Percentiles rank a stretch among this genome's conserved stretches.
Conservation (phyloP, 2,888 invertebrate species). For the Pelosia muscerda region DNA sequence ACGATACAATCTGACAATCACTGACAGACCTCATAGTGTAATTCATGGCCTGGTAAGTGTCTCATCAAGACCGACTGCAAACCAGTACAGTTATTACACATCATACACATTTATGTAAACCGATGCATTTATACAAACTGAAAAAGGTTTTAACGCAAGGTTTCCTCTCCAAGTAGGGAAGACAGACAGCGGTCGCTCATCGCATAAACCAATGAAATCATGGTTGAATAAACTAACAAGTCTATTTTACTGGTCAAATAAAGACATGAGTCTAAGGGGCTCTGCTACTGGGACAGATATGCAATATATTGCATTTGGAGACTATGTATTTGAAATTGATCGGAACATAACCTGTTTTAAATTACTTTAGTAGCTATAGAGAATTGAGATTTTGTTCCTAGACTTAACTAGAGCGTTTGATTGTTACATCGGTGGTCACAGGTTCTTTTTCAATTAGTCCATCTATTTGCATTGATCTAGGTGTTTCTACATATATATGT, state of each 20-base stretch:
- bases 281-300: conserved; percentile 36
- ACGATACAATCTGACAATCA: too few relatives aligned
- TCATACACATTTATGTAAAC: too few relatives aligned
- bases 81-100: too few relatives aligned
- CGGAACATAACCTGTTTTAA: conserved; percentile 30
- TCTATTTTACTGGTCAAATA: not conserved
- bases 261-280: conserved; percentile 26
- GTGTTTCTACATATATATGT: not conserved
- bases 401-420: not conserved
- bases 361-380: not conserved
- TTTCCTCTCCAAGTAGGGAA: too few relatives aligned
- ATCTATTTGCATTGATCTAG: too few relatives aligned
- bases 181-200: too few relatives aligned
- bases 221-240: not conserved
- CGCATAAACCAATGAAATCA: not conserved
- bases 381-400: not conserved
- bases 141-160: too few relatives aligned
- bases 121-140: too few relatives aligned
- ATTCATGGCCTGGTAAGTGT: too few relatives aligned
- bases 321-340: conserved; percentile 39
- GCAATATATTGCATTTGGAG: conserved; percentile 58
- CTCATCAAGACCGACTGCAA: too few relatives aligned
- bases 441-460: not conserved
- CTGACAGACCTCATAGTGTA: too few relatives aligned
- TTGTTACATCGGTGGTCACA: not conserved